A percentile compares a stretch with the other conserved stretches of the same genome.
phyloP scores from a whole-genome alignment of 1,140 invertebrate species.

The Paraescarpia echinospica region DNA sequence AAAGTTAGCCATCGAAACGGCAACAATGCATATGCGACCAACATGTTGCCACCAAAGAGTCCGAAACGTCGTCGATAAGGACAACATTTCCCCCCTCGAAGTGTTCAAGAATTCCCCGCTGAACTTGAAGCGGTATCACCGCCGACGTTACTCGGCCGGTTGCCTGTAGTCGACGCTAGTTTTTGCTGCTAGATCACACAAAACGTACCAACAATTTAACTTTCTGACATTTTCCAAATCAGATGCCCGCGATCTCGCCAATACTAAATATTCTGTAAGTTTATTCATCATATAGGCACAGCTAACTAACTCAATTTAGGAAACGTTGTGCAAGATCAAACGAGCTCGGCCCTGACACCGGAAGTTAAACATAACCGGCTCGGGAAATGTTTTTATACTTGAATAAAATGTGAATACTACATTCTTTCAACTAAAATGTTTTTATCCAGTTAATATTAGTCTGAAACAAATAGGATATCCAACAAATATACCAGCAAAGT shows the following conservation, averaged over 20 bases:
- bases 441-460: neutral
- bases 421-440: neutral
- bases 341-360: neutral
- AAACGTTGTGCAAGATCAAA: neutral
- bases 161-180: neutral
- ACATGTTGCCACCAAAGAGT: too few relatives aligned
- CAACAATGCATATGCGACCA: too few relatives aligned
- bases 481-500: neutral
- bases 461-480: neutral
- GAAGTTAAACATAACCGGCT: constrained; percentile 5
- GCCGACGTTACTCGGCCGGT: too few relatives aligned
- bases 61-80: too few relatives aligned
- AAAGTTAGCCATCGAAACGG: too few relatives aligned
- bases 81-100: too few relatives aligned
- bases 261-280: constrained; percentile 87
- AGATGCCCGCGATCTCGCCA: constrained; percentile 82
- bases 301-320: neutral
- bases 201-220: constrained; percentile 80
- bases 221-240: constrained; percentile 81
- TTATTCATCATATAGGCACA: constrained; percentile 65
- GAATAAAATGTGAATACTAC: neutral
- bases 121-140: too few relatives aligned
- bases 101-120: too few relatives aligned
- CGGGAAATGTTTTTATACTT: neutral
- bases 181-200: constrained; percentile 28